Conservation (phyloP, 2,888 invertebrate genomes). For the Coecobrya sp. region DNA sequence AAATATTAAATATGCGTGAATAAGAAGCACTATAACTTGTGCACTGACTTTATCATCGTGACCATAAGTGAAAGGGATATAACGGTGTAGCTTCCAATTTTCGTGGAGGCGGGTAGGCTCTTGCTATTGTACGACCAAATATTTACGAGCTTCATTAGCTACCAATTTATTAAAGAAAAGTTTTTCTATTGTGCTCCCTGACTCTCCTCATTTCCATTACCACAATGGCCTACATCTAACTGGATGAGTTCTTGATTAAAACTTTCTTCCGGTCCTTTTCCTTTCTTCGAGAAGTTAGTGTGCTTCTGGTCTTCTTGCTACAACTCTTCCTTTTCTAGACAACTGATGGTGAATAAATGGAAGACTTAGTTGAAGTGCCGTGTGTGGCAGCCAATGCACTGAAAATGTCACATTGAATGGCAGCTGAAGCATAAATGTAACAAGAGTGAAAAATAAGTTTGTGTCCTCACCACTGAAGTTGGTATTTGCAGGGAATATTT, state of each 20-base stretch:
- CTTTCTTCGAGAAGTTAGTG: slow-evolving; percentile 40
- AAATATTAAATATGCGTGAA: slow-evolving; percentile 5
- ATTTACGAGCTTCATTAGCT: slow-evolving; percentile 78
- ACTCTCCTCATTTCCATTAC: slow-evolving; percentile 72
- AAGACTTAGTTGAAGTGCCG: slow-evolving; percentile 10
- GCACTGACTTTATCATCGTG: slow-evolving; percentile 1
- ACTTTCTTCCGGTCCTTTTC: slow-evolving; percentile 72
- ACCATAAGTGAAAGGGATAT: neutral
- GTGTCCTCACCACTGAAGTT: slow-evolving; percentile 3
- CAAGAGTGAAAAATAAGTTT: slow-evolving; percentile 48
- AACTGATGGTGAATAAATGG: slow-evolving; percentile 28
- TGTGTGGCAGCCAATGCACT: neutral
- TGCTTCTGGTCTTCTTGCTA: neutral
- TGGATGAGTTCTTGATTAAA: slow-evolving; percentile 74
- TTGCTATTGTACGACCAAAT: slow-evolving; percentile 23
- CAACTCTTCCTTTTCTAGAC: neutral
- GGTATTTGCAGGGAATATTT: neutral
- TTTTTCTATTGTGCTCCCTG: slow-evolving; percentile 64
- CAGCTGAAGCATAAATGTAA: slow-evolving; percentile 51
- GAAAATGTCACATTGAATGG: slow-evolving; percentile 73
- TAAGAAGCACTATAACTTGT: neutral
- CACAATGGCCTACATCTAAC: slow-evolving; percentile 67
- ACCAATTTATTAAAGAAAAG: slow-evolving; percentile 71
- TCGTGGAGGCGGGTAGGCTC: neutral
- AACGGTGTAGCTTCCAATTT: slow-evolving; percentile 27